Conservation (phyloP, 1,140 invertebrate genomes). For the Drosophila fuyamai region DNA sequence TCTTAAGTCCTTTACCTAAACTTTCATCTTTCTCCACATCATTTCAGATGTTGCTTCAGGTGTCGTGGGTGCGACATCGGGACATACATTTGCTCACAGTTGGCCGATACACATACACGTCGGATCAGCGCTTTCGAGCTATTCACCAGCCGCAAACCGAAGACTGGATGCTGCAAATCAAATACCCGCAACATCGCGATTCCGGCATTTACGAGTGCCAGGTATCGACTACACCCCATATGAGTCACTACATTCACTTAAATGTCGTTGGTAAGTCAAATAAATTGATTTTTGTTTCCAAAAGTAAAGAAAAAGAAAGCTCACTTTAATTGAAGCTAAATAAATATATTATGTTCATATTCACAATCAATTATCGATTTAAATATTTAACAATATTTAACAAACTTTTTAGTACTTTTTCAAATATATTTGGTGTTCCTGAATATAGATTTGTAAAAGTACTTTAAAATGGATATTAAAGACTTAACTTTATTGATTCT, state of each 20-base stretch:
- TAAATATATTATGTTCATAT: no score
- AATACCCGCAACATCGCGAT: conserved; percentile 92
- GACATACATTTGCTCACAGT: conserved; percentile 95
- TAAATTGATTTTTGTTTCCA: background rate
- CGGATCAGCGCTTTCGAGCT: conserved; percentile 94
- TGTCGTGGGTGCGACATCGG: conserved; percentile 94
- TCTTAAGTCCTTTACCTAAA: conserved; percentile 15
- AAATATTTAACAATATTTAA: no score
- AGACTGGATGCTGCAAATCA: conserved; percentile 95
- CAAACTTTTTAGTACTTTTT: no score
- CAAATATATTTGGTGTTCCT: no score
- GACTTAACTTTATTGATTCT: no score
- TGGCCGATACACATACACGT: conserved; percentile 95
- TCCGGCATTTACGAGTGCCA: conserved; percentile 95
- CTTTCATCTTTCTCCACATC: background rate
- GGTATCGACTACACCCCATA: conserved; percentile 94
- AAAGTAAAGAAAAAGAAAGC: no score
- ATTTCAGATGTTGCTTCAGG: conserved; percentile 90
- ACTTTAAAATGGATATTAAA: no score
- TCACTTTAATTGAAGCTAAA: no score
- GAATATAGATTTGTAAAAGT: no score
- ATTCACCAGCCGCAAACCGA: conserved; percentile 93
- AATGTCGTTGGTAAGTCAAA: conserved; percentile 92
- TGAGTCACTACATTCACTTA: conserved; percentile 94
- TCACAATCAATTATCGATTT: no score